These are phyloP conservation scores for Philopedon plagiatum DNA, from an alignment of 2,888 invertebrate species.

Conservation along the genomic window DNA sequence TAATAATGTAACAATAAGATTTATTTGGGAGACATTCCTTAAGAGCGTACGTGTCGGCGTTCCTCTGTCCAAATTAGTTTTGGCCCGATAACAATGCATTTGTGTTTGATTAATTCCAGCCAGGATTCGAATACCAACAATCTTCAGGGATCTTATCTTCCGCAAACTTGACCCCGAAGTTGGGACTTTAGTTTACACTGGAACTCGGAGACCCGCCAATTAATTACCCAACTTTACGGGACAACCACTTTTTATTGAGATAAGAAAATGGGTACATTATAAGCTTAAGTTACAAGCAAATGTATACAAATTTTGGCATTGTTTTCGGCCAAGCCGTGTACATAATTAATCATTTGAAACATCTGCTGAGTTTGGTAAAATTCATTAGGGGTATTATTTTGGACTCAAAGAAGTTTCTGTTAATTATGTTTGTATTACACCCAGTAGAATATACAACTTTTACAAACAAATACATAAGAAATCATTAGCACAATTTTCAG, in stretches of 20 bases:
- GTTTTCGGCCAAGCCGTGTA: neutral
- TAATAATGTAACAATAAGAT: conserved; percentile 53
- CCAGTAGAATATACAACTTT: too few species aligned
- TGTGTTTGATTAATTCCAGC: conserved; percentile 53
- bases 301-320: conserved; percentile 32
- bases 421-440: too few species aligned
- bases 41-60: conserved; percentile 51
- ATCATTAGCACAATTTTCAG: too few species aligned
- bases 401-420: too few species aligned
- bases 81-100: conserved; percentile 52
- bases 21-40: conserved; percentile 54
- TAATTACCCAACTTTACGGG: conserved; percentile 43
- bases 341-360: conserved; percentile 14
- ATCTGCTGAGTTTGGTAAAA: neutral
- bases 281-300: conserved; percentile 23
- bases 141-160: conserved; percentile 50
- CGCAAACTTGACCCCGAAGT: conserved; percentile 46
- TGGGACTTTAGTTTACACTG: conserved; percentile 35
- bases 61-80: conserved; percentile 51
- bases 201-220: conserved; percentile 34
- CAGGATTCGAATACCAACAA: conserved; percentile 52
- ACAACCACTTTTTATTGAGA: conserved; percentile 34
- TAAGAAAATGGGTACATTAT: conserved; percentile 15
- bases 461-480: too few species aligned
- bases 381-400: neutral